phyloP scores from a whole-genome alignment of 2,797 vertebrate genomes.

The Geotrypetes seraphini region DNA sequence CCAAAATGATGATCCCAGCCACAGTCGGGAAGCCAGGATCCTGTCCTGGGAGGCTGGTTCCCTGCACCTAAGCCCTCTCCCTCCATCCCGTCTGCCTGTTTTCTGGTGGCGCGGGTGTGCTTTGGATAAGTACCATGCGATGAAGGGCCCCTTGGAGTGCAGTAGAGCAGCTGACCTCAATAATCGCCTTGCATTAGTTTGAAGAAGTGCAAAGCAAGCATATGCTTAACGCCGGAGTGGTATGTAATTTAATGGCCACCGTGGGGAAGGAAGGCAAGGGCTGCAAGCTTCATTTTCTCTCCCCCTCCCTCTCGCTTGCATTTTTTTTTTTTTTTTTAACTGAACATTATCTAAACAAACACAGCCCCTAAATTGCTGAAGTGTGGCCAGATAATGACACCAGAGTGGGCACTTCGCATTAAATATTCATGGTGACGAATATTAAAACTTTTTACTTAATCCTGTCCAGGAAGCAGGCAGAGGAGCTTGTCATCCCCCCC shows the following conservation, averaged over 20 bases:
- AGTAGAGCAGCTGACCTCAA: not conserved
- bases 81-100: no score
- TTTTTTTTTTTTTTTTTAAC: conserved; percentile 24
- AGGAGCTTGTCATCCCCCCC: no score
- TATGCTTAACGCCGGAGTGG: conserved; percentile 4
- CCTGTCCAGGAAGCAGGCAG: conserved; percentile 34
- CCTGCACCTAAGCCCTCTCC: no score
- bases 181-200: not conserved
- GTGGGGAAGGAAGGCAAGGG: conserved; percentile 10
- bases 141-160: not conserved
- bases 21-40: no score
- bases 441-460: conserved; percentile 52
- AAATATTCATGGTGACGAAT: conserved; percentile 48
- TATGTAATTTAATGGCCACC: conserved; percentile 38
- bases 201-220: conserved; percentile 26
- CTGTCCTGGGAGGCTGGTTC: no score
- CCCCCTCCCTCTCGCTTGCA: no score
- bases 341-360: conserved; percentile 41
- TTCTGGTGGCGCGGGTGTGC: conserved; percentile 3
- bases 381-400: conserved; percentile 39
- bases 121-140: conserved; percentile 8
- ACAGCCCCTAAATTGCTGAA: conserved; percentile 40
- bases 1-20: no score
- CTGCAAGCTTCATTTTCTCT: not conserved
- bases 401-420: conserved; percentile 45